Evolutionary conservation across 2,113 vertebrate genomes (phyloP), one percentile per base, ranked within the genome.

Genomic region (Cyphomyrus discorhynchus): DNA sequence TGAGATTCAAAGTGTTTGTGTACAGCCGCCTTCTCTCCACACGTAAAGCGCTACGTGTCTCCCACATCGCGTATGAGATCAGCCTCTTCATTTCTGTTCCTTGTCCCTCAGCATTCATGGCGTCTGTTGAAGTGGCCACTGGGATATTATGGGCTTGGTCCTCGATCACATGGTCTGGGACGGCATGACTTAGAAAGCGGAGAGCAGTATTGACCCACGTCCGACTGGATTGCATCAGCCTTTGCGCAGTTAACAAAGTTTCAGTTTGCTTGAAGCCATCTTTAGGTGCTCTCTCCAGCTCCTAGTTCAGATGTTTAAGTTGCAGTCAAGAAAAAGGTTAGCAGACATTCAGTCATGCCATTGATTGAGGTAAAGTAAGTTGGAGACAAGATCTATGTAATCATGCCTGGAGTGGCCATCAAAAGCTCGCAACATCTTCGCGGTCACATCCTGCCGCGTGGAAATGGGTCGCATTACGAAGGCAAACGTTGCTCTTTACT

Each of bases 401-500:
- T 42, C 31, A 42, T 7, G 74, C 74, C 35, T 35, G 17, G 31
- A 80, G 35, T 17, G 10, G 35, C 27, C 42, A 35, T 49, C 4
- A 42, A 58, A 66, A 89, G 77, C 62, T 87, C 39, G 84, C 45
- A 24, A 80, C 56, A 42, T 11, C 39, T 39, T 31, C 21, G n/a
- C 70, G 88, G 84, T 88, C 8, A 45, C 89, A 77, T 39, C 17
- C 21, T 27, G 39, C 13, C 24, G 56, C 87, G 49, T 88, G 58
- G 24, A 80, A 90, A 89, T 24, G 35, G 47, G 87, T 35, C n/a
- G 50, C 88, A 89, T 88, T 90, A 90, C 88, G 66, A 89, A 90
- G 31, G 45, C 86, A 91, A 91, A 91, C 88, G 85, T 91, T 90
- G 82, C 39, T 66, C 62, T 84, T 90, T 91, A 88, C 89, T 91